phyloP scores from a whole-genome alignment of 2,113 vertebrate species.

The Cebus imitator region DNA sequence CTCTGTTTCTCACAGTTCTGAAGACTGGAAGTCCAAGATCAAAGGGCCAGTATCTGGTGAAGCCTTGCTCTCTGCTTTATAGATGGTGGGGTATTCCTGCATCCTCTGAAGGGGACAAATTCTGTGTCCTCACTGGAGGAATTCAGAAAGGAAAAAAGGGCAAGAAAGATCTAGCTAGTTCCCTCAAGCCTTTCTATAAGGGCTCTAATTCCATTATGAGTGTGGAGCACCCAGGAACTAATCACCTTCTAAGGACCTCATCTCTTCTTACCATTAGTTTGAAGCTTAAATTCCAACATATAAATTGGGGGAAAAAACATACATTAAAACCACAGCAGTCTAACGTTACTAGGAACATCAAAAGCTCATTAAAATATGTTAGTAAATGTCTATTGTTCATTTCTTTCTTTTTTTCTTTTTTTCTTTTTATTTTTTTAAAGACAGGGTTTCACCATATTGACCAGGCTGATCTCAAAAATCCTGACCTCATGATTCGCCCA shows the following conservation, averaged over 20 bases:
- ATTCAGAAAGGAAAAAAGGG: neutral
- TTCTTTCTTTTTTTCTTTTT: neutral
- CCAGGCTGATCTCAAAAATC: no score
- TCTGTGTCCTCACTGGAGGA: neutral
- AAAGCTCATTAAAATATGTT: neutral
- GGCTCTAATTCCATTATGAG: neutral
- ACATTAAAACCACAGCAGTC: neutral
- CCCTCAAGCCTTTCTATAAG: neutral
- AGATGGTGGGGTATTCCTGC: neutral
- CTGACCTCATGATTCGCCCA: no score
- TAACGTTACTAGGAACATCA: neutral
- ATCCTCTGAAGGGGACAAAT: no score
- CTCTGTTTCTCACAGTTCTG: neutral
- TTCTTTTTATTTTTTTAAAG: neutral
- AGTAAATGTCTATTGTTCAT: neutral
- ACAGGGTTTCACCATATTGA: no score
- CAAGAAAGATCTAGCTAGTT: neutral
- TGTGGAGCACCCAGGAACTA: neutral
- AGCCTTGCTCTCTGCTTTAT: neutral
- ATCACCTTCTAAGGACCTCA: neutral
- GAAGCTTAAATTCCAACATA: neutral
- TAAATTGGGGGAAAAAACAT: neutral
- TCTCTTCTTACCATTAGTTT: neutral
- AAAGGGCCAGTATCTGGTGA: fast-evolving
- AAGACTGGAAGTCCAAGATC: neutral